These are phyloP conservation scores for Pholis gunnellus DNA, from an alignment of 2,113 vertebrate species.

Conservation along the genomic window DNA sequence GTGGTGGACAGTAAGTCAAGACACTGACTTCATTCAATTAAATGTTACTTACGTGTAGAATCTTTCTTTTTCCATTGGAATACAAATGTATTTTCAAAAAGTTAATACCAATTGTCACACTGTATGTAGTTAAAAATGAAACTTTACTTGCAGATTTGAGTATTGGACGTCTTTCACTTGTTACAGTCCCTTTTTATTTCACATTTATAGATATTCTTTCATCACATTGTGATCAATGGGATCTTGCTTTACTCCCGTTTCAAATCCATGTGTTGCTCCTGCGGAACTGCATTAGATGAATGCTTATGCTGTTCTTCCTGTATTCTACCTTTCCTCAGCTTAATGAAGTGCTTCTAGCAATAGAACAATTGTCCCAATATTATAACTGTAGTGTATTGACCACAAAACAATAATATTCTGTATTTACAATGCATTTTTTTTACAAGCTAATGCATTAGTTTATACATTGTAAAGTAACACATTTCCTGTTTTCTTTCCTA, in stretches of 20 bases:
- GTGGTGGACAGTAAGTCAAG: constrained; percentile 91
- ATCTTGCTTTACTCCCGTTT: not conserved
- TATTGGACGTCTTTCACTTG: not conserved
- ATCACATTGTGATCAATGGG: not conserved
- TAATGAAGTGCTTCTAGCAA: not conserved
- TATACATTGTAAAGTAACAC: constrained; percentile 11
- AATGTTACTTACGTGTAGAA: not conserved
- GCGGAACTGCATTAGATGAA: not conserved
- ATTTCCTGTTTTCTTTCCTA: constrained; percentile 29
- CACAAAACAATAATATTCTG: not conserved
- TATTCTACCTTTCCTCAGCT: constrained; percentile 1
- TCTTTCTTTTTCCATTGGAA: not conserved
- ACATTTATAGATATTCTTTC: not conserved
- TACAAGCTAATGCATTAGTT: not conserved
- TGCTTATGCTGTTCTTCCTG: not conserved
- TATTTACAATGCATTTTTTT: constrained; percentile 5
- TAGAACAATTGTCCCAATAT: not conserved
- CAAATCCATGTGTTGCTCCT: not conserved
- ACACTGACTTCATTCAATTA: not conserved
- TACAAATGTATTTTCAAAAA: not conserved
- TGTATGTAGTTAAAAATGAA: not conserved
- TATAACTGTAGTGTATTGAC: not conserved
- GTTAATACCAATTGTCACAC: not conserved
- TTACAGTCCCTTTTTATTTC: not conserved
- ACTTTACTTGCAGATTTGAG: not conserved